phyloP scores from a whole-genome alignment of 1,140 invertebrate species.

The Trinorchestia longiramus region DNA sequence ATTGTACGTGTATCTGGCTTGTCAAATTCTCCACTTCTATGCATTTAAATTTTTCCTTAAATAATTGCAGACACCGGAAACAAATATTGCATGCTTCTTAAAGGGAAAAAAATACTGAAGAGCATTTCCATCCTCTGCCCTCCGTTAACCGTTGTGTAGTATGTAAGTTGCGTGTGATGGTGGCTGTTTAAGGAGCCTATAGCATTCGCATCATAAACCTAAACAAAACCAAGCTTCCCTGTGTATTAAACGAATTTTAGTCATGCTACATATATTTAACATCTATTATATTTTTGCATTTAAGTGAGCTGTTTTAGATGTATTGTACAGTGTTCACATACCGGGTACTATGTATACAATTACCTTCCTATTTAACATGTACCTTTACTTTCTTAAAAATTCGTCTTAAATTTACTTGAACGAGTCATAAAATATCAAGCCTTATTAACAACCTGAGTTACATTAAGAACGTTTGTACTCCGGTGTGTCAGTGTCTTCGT shows the following conservation, averaged over 20 bases:
- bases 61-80: background rate
- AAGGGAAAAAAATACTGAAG: background rate
- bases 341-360: conserved; percentile 53
- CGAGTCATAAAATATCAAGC: background rate
- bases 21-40: background rate
- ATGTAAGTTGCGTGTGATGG: background rate
- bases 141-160: background rate
- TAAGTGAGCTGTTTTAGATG: conserved; percentile 7
- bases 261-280: conserved; percentile 45
- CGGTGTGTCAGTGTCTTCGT: too few species aligned
- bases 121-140: background rate
- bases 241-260: conserved; percentile 32
- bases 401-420: background rate
- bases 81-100: background rate
- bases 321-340: conserved; percentile 36
- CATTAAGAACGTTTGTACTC: background rate
- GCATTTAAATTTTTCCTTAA: background rate
- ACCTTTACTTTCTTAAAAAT: background rate
- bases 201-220: conserved; percentile 29
- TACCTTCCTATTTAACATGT: background rate
- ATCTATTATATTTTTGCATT: conserved; percentile 49
- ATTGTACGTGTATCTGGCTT: background rate
- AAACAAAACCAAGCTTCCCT: background rate
- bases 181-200: conserved; percentile 34
- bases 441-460: background rate